These are phyloP conservation scores for Brotula barbata DNA, from an alignment of 2,797 vertebrate genomes.

Conservation along the genomic window DNA sequence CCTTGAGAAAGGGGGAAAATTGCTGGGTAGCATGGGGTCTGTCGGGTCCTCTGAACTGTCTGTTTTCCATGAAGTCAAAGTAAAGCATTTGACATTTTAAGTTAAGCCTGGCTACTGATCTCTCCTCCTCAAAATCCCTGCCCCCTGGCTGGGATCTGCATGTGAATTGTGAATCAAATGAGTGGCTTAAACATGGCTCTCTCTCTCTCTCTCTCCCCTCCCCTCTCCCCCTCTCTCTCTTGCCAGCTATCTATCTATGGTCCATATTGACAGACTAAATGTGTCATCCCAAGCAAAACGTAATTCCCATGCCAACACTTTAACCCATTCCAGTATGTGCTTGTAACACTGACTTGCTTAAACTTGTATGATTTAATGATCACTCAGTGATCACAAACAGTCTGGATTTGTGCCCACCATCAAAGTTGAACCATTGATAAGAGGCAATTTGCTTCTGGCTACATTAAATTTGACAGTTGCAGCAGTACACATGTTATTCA, in stretches of 20 bases:
- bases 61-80: conserved; percentile 70
- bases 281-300: conserved; percentile 38
- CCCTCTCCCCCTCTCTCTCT: conserved; percentile 15
- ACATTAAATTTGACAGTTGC: not conserved
- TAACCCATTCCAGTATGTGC: conserved; percentile 50
- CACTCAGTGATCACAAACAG: too few species aligned
- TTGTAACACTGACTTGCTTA: conserved; percentile 41
- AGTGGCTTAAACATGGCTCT: conserved; percentile 59
- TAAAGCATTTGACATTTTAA: conserved; percentile 73
- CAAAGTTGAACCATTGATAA: too few species aligned
- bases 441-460: not conserved
- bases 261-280: conserved; percentile 8
- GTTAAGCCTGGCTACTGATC: conserved; percentile 69
- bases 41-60: conserved; percentile 64
- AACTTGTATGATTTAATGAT: conserved; percentile 61
- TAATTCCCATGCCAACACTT: conserved; percentile 54
- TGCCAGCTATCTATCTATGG: conserved; percentile 6
- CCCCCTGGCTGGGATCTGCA: conserved; percentile 69
- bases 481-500: not conserved
- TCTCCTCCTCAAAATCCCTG: conserved; percentile 67
- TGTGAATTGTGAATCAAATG: conserved; percentile 69
- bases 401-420: too few species aligned
- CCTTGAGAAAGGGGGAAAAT: conserved; percentile 39
- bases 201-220: conserved; percentile 29
- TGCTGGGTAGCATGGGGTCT: conserved; percentile 62